Conservation (phyloP, 2,888 invertebrate genomes). For the Amphipyra tragopoginis region DNA sequence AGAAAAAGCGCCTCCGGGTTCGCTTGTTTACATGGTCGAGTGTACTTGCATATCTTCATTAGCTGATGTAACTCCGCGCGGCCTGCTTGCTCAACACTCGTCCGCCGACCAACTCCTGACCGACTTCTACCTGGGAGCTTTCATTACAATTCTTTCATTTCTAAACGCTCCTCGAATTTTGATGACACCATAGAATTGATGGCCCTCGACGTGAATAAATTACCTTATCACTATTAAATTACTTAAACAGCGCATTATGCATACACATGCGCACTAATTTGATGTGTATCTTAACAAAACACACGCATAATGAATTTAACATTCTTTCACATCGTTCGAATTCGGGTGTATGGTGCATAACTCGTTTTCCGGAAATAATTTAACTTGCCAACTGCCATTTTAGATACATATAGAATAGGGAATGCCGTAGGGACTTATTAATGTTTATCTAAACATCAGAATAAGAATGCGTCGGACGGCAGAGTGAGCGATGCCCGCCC, state of each 20-base stretch:
- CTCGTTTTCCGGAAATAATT: constrained; percentile 86
- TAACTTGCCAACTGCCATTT: constrained; percentile 80
- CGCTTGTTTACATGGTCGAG: constrained; percentile 86
- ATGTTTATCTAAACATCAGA: constrained; percentile 87
- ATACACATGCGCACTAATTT: constrained; percentile 71
- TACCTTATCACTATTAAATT: constrained; percentile 62
- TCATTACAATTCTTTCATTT: constrained; percentile 66
- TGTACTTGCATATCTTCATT: constrained; percentile 88
- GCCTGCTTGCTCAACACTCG: constrained; percentile 84
- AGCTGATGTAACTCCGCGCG: constrained; percentile 71
- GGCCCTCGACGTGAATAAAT: constrained; percentile 58
- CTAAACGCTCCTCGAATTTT: constrained; percentile 67
- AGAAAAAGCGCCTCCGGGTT: constrained; percentile 81
- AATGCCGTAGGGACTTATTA: constrained; percentile 77
- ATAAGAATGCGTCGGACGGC: constrained; percentile 80
- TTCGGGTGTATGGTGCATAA: constrained; percentile 69
- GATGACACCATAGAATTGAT: constrained; percentile 61
- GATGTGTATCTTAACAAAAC: constrained; percentile 78
- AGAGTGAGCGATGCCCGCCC: constrained; percentile 74
- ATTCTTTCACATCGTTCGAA: constrained; percentile 78
- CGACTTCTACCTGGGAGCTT: constrained; percentile 62
- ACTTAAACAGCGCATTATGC: constrained; percentile 71
- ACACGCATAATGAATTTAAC: constrained; percentile 78
- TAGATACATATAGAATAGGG: constrained; percentile 74
- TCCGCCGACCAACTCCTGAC: constrained; percentile 50